Evolutionary conservation across 2,888 invertebrate species (phyloP), one percentile per base, ranked within the genome.

Genomic region (Deilephila porcellus): DNA sequence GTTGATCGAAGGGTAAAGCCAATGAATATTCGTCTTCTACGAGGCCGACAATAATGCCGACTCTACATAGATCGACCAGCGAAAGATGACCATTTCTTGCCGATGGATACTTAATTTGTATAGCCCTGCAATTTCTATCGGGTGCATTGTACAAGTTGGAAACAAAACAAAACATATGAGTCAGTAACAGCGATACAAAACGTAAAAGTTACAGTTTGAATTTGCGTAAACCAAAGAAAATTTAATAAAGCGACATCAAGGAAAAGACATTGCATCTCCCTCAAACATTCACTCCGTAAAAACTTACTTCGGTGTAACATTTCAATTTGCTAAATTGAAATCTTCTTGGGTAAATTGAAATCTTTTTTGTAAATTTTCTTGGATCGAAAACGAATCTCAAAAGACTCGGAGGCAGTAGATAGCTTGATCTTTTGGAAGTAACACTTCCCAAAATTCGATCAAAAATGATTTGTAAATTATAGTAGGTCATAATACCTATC

Each of bases 191-290:
- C 14, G 14, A 53, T 53, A 53, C 17, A 53, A 53, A 34, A 19
- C 20, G 14, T 45, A 14, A 60, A 37, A 60, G 20, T 34, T 17
- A 5, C 34, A 17, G 32, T n/a, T 34, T 74, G 59, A 37, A 37
- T 37, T 37, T 37, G 7, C 37, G 71, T 77, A 76, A 80, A 82
- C 79, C 78, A 25, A 25, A 25, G 1, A 25, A 84, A 83, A 83
- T 82, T 77, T 79, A 82, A 82, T 84, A 82, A 81, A 80, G 78
- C 79, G 80, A 78, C 76, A 78, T 79, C 75, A 74, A 73, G 73
- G 71, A 76, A 79, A 78, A 77, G 71, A 79, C 76, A 82, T 82
- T 80, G 80, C 80, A 80, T 80, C 81, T 77, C 71, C 71, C 76
- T 73, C 17, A 52, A 32, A 34, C 64, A 64, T 56, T 72, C 1